A percentile compares a stretch with the other conserved stretches of the same genome.
Conservation (phyloP, 2,888 invertebrate species). For the Micropterix aruncella region DNA sequence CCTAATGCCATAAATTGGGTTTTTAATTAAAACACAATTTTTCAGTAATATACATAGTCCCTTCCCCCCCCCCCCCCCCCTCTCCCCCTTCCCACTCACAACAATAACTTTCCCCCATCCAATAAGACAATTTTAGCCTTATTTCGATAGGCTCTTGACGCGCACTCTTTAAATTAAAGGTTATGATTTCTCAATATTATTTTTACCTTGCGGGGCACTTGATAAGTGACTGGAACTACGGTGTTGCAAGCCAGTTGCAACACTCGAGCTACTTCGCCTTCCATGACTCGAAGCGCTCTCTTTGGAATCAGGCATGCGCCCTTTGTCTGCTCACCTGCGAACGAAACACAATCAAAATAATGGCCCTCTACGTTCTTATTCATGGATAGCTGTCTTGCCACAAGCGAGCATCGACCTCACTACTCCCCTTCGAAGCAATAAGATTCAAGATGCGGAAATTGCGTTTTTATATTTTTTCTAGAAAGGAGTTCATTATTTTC, state of each 20-base stretch:
- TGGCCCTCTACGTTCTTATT: too few species aligned
- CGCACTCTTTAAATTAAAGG: conserved; percentile 1
- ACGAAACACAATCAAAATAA: too few species aligned
- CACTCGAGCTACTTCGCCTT: conserved; percentile 87
- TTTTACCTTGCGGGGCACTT: conserved; percentile 77
- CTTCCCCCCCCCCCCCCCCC: background rate
- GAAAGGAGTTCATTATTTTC: background rate
- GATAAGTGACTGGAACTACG: conserved; percentile 88
- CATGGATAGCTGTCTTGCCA: too few species aligned
- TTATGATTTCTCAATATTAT: background rate
- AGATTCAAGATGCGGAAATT: too few species aligned
- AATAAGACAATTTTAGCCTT: background rate
- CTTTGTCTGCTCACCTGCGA: conserved; percentile 78
- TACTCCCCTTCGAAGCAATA: too few species aligned
- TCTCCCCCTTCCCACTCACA: background rate
- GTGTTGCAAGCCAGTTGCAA: conserved; percentile 74
- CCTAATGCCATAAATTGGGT: too few species aligned
- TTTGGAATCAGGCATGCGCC: conserved; percentile 89
- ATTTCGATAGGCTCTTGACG: background rate
- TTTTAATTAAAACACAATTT: too few species aligned
- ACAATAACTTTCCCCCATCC: background rate
- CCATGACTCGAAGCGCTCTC: conserved; percentile 88
- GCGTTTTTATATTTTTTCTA: background rate
- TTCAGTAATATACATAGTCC: too few species aligned
- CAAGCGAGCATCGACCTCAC: too few species aligned